Evolutionary conservation across 2,888 invertebrate genomes (phyloP).

Genomic region (Cataglyphis rosenhaueri): DNA sequence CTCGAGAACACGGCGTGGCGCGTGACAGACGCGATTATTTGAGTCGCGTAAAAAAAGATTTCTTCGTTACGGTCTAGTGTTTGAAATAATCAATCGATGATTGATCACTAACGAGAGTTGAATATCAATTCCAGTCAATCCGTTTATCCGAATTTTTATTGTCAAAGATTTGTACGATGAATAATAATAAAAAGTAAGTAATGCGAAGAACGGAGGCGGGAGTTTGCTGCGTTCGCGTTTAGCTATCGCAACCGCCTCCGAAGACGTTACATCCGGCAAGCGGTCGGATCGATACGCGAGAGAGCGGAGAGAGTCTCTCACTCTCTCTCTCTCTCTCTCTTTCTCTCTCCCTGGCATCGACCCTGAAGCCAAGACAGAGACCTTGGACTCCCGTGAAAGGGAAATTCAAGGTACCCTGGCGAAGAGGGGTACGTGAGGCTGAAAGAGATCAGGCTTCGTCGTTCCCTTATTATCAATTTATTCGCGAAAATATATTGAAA

Average conservation of each 20-base stretch:
- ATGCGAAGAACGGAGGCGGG: constrained; percentile 27
- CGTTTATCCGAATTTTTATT: constrained; percentile 6
- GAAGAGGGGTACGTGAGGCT: constrained; percentile 14
- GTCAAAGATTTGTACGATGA: constrained; percentile 26
- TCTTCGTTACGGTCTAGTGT: neutral
- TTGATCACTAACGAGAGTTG: constrained; percentile 2
- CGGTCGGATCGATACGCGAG: constrained; percentile 72
- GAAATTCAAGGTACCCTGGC: constrained; percentile 71
- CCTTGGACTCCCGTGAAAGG: constrained; percentile 75
- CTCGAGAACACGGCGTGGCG: neutral
- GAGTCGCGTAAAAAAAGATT: neutral
- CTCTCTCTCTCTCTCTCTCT: neutral
- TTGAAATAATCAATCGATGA: neutral
- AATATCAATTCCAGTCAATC: neutral
- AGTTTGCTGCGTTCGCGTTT: constrained; percentile 66
- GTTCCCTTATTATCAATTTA: constrained; percentile 18
- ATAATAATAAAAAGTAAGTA: neutral
- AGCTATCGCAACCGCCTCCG: constrained; percentile 73
- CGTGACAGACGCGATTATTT: neutral
- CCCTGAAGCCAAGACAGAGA: constrained; percentile 77
- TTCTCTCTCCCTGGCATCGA: constrained; percentile 67
- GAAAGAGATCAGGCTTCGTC: neutral
- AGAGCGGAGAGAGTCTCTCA: constrained; percentile 48
- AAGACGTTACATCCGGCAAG: constrained; percentile 75
- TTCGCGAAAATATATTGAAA: neutral